phyloP scores from a whole-genome alignment of 2,888 invertebrate genomes.

The Epinotia brunnichana region DNA sequence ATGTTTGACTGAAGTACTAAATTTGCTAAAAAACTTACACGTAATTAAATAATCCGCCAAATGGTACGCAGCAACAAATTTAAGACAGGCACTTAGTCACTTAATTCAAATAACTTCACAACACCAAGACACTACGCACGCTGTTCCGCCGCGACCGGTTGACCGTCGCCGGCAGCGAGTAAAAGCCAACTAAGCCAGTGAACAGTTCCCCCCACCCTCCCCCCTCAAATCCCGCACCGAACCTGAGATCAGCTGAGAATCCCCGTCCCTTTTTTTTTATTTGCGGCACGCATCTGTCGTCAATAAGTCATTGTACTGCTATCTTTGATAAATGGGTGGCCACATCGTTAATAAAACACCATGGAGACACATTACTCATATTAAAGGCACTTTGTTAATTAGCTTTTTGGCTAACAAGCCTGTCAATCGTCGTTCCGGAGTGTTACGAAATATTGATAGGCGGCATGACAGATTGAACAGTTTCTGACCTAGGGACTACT shows the following conservation, averaged over 20 bases:
- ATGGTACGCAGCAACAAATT: constrained; percentile 17
- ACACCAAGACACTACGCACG: constrained; percentile 44
- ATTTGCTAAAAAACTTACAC: constrained; percentile 13
- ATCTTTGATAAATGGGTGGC: constrained; percentile 31
- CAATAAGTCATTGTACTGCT: constrained; percentile 40
- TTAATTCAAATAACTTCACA: constrained; percentile 47
- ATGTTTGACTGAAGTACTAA: not conserved
- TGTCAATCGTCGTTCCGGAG: constrained; percentile 26
- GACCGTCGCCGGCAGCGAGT: constrained; percentile 62
- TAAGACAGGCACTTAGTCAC: constrained; percentile 46
- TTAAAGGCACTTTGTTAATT: constrained; percentile 31
- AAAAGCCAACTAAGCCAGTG: constrained; percentile 63
- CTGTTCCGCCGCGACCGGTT: constrained; percentile 44
- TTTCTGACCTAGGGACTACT: constrained; percentile 18
- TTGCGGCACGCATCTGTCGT: constrained; percentile 41
- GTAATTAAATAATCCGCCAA: constrained; percentile 2
- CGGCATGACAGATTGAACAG: constrained; percentile 17
- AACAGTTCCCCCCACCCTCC: constrained; percentile 53
- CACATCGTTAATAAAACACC: constrained; percentile 33
- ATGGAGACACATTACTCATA: constrained; percentile 28
- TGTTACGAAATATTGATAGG: constrained; percentile 34
- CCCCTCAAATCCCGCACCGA: constrained; percentile 48
- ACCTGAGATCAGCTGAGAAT: constrained; percentile 63
- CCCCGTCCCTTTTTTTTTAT: constrained; percentile 46
- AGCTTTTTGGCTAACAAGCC: constrained; percentile 31